A percentile compares a stretch with the other conserved stretches of the same genome.
Conservation (phyloP, 2,113 vertebrate species). For the Cyprinodon variegatus region DNA sequence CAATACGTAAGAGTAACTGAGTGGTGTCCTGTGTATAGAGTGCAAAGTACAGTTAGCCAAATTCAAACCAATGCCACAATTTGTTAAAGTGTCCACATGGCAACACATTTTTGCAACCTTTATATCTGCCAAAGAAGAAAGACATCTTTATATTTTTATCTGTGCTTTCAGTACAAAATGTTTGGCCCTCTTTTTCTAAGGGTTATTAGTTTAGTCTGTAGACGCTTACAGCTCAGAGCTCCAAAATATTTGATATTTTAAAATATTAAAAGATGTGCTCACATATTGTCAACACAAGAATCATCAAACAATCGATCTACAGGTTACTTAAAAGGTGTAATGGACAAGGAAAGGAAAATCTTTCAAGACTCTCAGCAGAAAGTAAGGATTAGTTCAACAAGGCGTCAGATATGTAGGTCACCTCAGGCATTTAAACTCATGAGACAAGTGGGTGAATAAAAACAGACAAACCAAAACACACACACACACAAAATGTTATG, state of each 20-base stretch:
- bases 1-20: not conserved
- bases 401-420: constrained; percentile 30
- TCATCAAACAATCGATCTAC: constrained; percentile 54
- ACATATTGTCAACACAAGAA: constrained; percentile 58
- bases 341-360: constrained; percentile 31
- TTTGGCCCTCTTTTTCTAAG: constrained; percentile 21
- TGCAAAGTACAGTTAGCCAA: constrained; percentile 40
- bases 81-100: constrained; percentile 23
- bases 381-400: constrained; percentile 29
- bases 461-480: constrained; percentile 18
- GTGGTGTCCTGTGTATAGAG: not conserved
- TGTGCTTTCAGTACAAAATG: constrained; percentile 8
- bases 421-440: constrained; percentile 26
- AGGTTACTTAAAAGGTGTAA: constrained; percentile 19
- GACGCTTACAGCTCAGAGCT: constrained; percentile 39
- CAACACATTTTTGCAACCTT: constrained; percentile 29
- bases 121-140: constrained; percentile 18
- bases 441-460: constrained; percentile 4
- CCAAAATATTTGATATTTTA: constrained; percentile 26
- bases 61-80: constrained; percentile 58
- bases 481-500: constrained; percentile 7
- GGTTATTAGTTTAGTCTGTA: constrained; percentile 33
- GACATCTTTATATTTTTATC: constrained; percentile 22
- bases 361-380: constrained; percentile 49
- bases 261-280: constrained; percentile 57